These are phyloP conservation scores for Ceriagrion tenellum DNA, from an alignment of 2,888 invertebrate genomes.

Conservation along the genomic window DNA sequence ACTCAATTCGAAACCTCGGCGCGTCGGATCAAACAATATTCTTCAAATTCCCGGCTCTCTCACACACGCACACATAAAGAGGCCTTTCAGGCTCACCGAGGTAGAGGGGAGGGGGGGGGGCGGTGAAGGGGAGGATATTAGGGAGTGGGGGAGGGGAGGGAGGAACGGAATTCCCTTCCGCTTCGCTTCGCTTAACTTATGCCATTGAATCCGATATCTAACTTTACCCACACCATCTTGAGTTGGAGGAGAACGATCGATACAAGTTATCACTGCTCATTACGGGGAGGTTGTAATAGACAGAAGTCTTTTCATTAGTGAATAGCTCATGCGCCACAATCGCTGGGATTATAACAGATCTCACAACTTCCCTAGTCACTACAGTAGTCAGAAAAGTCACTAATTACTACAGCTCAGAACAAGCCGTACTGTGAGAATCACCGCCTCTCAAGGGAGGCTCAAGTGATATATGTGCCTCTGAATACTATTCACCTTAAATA, in stretches of 20 bases:
- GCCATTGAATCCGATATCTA: background rate
- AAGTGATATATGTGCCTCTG: no score
- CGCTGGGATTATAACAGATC: no score
- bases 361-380: no score
- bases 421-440: no score
- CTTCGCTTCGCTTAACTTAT: background rate
- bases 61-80: background rate
- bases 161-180: background rate
- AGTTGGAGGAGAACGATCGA: background rate
- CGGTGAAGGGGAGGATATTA: background rate
- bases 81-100: background rate
- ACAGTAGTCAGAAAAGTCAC: no score
- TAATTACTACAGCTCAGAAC: no score
- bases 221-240: background rate
- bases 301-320: no score
- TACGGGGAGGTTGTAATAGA: background rate
- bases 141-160: background rate
- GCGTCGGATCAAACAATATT: background rate
- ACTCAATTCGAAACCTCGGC: background rate
- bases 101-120: no score
- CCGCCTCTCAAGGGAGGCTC: no score
- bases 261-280: background rate
- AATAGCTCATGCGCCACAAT: no score
- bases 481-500: no score
- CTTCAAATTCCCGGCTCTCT: background rate